Conservation (phyloP, 1,140 invertebrate species). For the Mylabris phalerata region DNA sequence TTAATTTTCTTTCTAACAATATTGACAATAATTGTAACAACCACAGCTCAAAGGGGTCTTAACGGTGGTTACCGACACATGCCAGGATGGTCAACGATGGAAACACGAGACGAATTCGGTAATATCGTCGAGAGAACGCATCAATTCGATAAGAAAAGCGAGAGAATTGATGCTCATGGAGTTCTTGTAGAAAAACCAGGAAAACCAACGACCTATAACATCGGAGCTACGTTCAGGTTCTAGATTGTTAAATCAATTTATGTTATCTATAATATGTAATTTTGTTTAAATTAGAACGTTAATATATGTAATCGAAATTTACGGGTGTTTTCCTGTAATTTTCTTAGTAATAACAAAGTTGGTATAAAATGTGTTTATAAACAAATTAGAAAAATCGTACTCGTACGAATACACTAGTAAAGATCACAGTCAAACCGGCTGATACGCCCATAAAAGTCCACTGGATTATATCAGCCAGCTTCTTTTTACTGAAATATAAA, state of each 20-base stretch:
- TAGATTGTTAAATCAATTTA: neutral
- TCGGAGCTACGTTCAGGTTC: slow-evolving; percentile 5
- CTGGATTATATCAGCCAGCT: neutral
- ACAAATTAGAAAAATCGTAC: too few species aligned
- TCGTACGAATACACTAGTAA: too few species aligned
- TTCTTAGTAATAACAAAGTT: too few species aligned
- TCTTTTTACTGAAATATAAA: slow-evolving; percentile 3
- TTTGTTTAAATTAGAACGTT: too few species aligned
- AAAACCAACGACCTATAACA: neutral
- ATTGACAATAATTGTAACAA: neutral
- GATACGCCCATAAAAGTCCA: neutral
- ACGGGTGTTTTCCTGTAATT: too few species aligned
- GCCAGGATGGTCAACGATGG: neutral
- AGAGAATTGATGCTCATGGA: neutral
- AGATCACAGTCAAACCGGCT: too few species aligned
- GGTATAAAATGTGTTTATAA: too few species aligned
- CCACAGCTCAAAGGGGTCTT: neutral
- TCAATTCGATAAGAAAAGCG: neutral
- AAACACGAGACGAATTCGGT: neutral
- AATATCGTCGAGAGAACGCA: neutral
- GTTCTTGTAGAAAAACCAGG: neutral
- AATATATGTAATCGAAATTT: too few species aligned
- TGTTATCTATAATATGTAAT: too few species aligned
- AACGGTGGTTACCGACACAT: neutral
- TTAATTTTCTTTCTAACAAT: neutral